phyloP scores from a whole-genome alignment of 2,797 vertebrate genomes.

The Enteromius unitaeniatus region DNA sequence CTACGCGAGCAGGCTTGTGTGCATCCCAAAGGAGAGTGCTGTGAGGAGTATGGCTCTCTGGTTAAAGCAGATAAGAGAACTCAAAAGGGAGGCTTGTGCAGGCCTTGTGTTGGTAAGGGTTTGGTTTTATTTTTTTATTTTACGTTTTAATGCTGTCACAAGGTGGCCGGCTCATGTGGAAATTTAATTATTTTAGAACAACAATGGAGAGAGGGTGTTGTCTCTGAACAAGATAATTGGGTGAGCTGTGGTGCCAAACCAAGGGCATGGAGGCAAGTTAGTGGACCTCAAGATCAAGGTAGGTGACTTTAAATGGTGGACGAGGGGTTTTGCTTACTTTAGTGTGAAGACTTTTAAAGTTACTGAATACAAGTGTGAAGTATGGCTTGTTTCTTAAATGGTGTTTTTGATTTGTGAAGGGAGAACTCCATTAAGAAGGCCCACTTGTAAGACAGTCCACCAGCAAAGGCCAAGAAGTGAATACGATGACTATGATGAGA shows the following conservation, averaged over 20 bases:
- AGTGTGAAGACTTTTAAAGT: not conserved
- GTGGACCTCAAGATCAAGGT: conserved; percentile 62
- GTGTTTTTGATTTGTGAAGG: conserved; percentile 1
- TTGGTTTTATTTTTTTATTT: not conserved
- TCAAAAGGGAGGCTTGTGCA: conserved; percentile 45
- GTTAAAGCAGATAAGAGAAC: conserved; percentile 56
- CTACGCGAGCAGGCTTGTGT: conserved; percentile 42
- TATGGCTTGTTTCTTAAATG: not conserved
- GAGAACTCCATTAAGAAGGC: conserved; percentile 52
- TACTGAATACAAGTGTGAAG: not conserved
- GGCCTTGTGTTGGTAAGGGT: conserved; percentile 37
- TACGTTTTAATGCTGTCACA: not conserved
- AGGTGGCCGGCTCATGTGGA: not conserved
- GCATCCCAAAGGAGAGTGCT: conserved; percentile 50
- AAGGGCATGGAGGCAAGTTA: conserved; percentile 52
- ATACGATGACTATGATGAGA: conserved; percentile 58
- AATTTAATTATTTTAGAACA: conserved; percentile 41
- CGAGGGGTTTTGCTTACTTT: too few species aligned
- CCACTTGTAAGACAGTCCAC: conserved; percentile 59
- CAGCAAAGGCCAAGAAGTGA: conserved; percentile 64
- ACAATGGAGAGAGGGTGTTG: conserved; percentile 44
- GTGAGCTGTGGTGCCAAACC: conserved; percentile 55
- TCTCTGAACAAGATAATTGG: conserved; percentile 61
- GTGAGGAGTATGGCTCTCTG: conserved; percentile 46
- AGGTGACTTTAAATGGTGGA: not conserved